Conservation (phyloP, 2,797 vertebrate genomes). For the Cheirogaleus major region DNA sequence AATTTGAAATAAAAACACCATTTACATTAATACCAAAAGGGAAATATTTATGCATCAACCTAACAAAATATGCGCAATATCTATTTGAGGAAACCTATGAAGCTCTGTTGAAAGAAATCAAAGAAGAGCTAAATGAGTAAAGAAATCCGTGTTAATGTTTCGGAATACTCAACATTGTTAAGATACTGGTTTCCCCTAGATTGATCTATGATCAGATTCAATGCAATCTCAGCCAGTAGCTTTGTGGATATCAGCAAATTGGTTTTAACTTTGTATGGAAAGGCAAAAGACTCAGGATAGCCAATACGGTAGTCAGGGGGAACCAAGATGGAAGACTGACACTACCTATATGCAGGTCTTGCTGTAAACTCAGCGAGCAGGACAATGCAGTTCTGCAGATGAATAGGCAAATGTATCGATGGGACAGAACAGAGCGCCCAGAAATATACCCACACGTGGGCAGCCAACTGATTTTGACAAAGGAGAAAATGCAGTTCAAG, state of each 20-base stretch:
- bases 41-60: neutral
- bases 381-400: neutral
- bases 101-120: neutral
- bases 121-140: neutral
- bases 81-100: neutral
- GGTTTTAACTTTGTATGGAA: neutral
- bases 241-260: neutral
- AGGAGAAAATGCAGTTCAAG: neutral
- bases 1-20: neutral
- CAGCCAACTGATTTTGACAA: neutral
- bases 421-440: neutral
- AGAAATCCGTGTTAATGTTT: neutral
- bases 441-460: neutral
- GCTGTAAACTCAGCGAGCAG: neutral
- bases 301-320: neutral
- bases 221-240: neutral
- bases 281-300: neutral
- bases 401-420: neutral
- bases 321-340: too few relatives aligned
- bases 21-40: neutral
- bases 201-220: too few relatives aligned
- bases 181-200: neutral
- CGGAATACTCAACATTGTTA: neutral
- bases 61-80: neutral
- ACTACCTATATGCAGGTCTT: neutral